phyloP scores from a whole-genome alignment of 2,113 vertebrate species.

The Toxotes chatareus region DNA sequence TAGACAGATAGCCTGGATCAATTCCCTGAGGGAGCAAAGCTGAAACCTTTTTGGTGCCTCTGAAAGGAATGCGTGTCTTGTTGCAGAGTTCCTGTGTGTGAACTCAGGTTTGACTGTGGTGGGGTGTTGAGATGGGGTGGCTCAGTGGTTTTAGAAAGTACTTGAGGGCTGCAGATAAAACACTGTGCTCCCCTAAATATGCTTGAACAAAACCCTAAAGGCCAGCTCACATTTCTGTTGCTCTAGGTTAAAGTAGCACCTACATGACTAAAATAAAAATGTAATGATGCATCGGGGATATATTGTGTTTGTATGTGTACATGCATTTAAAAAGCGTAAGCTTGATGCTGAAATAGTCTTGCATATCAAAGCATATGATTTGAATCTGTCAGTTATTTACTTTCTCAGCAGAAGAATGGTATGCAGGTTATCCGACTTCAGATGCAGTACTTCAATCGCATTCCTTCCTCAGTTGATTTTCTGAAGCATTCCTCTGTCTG shows the following conservation, averaged over 20 bases:
- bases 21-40: slow-evolving; percentile 31
- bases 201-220: neutral
- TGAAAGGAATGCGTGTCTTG: slow-evolving; percentile 57
- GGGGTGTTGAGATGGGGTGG: neutral
- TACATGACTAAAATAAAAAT: neutral
- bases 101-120: neutral
- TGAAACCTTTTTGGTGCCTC: slow-evolving; percentile 57
- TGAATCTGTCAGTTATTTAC: slow-evolving; percentile 14
- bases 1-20: slow-evolving; percentile 55
- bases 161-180: neutral
- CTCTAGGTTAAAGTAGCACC: slow-evolving; percentile 18
- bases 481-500: neutral
- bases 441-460: neutral
- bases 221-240: neutral
- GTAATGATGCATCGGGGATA: slow-evolving; percentile 16
- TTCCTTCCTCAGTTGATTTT: neutral
- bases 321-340: slow-evolving; percentile 8
- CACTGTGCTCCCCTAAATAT: neutral
- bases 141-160: slow-evolving; percentile 1
- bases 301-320: slow-evolving; percentile 21
- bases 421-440: slow-evolving; percentile 10
- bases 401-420: neutral
- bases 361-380: slow-evolving; percentile 34
- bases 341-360: slow-evolving; percentile 14
- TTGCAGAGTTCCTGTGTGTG: slow-evolving; percentile 8